Conservation (phyloP, 1,140 invertebrate genomes). For the Trichoplusia ni region DNA sequence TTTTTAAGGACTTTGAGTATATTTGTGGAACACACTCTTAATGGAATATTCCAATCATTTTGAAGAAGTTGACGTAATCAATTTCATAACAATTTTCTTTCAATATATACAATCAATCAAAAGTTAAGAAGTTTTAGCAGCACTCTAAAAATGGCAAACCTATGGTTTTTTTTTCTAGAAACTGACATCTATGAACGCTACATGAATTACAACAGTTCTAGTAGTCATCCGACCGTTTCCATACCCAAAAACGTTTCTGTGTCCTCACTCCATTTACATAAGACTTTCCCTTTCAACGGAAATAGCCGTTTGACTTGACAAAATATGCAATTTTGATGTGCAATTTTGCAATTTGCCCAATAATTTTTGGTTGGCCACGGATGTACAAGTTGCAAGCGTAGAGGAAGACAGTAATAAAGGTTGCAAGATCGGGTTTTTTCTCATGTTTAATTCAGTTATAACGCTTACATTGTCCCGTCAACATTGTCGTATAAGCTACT, state of each 20-base stretch:
- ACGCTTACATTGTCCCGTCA: no score
- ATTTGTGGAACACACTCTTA: no score
- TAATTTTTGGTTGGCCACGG: slow-evolving; percentile 31
- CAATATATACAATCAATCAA: no score
- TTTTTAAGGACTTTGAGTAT: neutral
- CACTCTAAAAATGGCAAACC: no score
- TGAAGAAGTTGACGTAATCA: no score
- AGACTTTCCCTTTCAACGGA: slow-evolving; percentile 61
- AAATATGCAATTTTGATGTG: no score
- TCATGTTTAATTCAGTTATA: neutral
- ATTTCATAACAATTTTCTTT: no score
- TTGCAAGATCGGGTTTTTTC: slow-evolving; percentile 9
- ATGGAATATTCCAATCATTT: no score
- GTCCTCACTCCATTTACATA: slow-evolving; percentile 53
- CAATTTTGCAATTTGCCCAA: slow-evolving; percentile 27
- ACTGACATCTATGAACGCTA: no score
- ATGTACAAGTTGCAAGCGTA: slow-evolving; percentile 23
- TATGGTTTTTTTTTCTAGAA: no score
- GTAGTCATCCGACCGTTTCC: neutral
- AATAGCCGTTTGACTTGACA: slow-evolving; percentile 42
- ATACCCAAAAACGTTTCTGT: slow-evolving; percentile 36
- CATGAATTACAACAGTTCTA: neutral
- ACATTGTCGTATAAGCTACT: no score
- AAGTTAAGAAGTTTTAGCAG: no score
- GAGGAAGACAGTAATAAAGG: slow-evolving; percentile 14